Evolutionary conservation across 2,113 vertebrate species (phyloP).

Genomic region (Poeciliopsis prolifica): DNA sequence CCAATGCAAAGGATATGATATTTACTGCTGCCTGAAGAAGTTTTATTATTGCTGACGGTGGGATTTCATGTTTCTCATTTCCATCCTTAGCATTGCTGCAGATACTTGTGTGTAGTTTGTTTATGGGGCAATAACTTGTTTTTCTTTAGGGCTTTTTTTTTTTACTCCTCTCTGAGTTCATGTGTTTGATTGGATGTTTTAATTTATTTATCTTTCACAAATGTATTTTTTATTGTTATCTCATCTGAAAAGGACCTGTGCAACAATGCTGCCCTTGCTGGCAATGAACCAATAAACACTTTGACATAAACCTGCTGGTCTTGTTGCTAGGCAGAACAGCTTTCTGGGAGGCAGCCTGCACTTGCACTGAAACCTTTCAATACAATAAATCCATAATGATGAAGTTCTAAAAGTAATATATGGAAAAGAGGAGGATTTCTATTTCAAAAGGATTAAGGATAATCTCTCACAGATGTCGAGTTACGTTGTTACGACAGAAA

Average conservation of each 20-base stretch:
- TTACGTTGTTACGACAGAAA: too few relatives aligned
- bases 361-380: neutral
- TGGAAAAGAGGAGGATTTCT: too few relatives aligned
- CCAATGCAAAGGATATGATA: neutral
- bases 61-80: neutral
- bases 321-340: constrained; percentile 7
- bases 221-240: neutral
- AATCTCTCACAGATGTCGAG: too few relatives aligned
- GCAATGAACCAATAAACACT: constrained; percentile 28
- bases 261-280: constrained; percentile 1
- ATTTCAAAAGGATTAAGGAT: too few relatives aligned
- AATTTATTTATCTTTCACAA: constrained; percentile 44
- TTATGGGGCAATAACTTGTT: neutral
- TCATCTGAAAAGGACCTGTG: neutral
- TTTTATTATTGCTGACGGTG: too few relatives aligned
- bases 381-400: too few relatives aligned
- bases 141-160: neutral
- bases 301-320: neutral
- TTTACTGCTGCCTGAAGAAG: too few relatives aligned
- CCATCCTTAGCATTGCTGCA: neutral
- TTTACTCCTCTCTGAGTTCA: constrained; percentile 3
- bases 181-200: constrained; percentile 11
- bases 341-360: neutral
- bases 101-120: neutral
- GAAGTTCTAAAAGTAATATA: too few relatives aligned